phyloP scores from a whole-genome alignment of 2,888 invertebrate species.

The Eurois occulta region DNA sequence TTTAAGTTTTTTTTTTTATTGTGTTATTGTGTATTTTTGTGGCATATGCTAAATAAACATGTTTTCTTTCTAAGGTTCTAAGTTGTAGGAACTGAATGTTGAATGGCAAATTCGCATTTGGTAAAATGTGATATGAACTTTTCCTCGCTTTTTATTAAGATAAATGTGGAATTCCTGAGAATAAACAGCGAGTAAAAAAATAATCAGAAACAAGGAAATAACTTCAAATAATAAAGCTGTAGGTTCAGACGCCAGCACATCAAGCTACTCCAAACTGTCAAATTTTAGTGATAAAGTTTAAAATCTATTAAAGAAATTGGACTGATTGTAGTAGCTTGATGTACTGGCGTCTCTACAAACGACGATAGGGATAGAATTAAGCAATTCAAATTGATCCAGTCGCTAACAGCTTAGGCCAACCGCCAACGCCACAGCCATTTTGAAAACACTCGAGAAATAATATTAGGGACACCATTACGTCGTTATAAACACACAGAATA shows the following conservation, averaged over 20 bases:
- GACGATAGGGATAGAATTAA: slow-evolving; percentile 7
- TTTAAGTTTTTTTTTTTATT: too few relatives aligned
- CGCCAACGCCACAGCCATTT: slow-evolving; percentile 11
- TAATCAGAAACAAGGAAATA: slow-evolving; percentile 11
- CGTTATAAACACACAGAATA: slow-evolving; percentile 69
- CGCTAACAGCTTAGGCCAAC: neutral
- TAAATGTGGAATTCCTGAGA: neutral
- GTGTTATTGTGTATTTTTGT: too few relatives aligned
- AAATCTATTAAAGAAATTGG: too few relatives aligned
- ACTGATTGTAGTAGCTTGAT: too few relatives aligned
- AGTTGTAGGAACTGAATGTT: neutral
- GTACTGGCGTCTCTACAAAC: too few relatives aligned
- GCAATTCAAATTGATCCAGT: slow-evolving; percentile 15
- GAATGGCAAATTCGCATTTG: slow-evolving; percentile 8
- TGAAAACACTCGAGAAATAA: slow-evolving; percentile 44
- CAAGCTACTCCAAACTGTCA: too few relatives aligned
- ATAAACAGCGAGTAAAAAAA: neutral
- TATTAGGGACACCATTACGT: slow-evolving; percentile 52
- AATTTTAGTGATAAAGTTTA: too few relatives aligned
- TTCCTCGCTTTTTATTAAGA: slow-evolving; percentile 19
- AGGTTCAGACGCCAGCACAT: too few relatives aligned
- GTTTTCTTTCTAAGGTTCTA: too few relatives aligned
- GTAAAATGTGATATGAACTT: slow-evolving; percentile 8
- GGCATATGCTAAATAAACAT: too few relatives aligned
- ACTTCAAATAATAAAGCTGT: neutral